phyloP scores from a whole-genome alignment of 64 coral and sea anemone species.

The Porites australiensis region DNA sequence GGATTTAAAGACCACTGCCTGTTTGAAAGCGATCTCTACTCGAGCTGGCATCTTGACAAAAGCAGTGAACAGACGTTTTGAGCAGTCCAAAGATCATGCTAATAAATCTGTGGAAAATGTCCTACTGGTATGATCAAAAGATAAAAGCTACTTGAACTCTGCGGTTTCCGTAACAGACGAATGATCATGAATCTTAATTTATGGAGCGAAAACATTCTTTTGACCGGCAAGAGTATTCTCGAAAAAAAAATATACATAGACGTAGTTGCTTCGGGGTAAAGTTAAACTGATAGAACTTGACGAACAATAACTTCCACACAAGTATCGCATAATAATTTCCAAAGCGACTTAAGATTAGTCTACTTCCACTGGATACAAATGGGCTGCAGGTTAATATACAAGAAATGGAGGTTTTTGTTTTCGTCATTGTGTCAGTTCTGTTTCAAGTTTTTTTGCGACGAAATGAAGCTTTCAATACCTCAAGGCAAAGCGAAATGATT shows the following conservation, averaged over 20 bases:
- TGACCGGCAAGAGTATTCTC: neutral
- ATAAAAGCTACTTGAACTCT: neutral
- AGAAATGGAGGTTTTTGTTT: neutral
- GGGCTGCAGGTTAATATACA: slow-evolving; percentile 1
- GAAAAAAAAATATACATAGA: neutral
- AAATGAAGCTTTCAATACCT: neutral
- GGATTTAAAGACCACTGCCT: slow-evolving; percentile 19
- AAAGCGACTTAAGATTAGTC: no score
- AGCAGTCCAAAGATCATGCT: neutral
- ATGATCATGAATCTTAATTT: neutral
- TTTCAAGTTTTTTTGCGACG: neutral
- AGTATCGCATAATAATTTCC: neutral
- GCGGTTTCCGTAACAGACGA: slow-evolving; percentile 36
- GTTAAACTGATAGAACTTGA: neutral
- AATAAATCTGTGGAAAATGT: neutral
- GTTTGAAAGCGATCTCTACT: neutral
- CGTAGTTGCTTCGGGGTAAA: neutral
- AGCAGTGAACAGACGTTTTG: neutral
- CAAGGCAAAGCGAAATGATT: neutral
- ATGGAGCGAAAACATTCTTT: neutral
- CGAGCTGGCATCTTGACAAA: neutral
- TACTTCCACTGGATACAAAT: neutral
- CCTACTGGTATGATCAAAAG: neutral
- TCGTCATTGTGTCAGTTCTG: neutral
- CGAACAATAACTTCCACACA: neutral